phyloP scores from a whole-genome alignment of 2,888 invertebrate species.

The Troides helena region DNA sequence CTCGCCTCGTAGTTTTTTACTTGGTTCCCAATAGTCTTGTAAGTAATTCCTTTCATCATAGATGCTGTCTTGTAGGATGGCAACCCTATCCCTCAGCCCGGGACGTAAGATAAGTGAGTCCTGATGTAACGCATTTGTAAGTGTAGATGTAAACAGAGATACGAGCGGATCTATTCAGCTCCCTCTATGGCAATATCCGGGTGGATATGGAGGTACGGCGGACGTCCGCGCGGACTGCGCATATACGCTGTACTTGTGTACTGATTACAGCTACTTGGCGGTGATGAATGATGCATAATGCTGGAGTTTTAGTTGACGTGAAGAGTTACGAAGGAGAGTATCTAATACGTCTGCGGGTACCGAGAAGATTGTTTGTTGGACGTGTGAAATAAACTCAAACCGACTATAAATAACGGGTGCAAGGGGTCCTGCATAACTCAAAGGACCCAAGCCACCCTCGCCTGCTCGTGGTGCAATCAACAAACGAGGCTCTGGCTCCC shows the following conservation, averaged over 20 bases:
- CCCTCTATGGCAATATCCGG: constrained; percentile 56
- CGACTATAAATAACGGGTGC: too few relatives aligned
- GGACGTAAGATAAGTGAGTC: constrained; percentile 63
- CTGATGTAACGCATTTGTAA: constrained; percentile 78
- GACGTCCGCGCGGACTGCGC: constrained; percentile 28
- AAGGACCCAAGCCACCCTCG: too few relatives aligned
- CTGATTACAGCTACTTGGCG: constrained; percentile 31
- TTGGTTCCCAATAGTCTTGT: too few relatives aligned
- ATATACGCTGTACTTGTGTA: constrained; percentile 33
- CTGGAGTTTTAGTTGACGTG: constrained; percentile 2
- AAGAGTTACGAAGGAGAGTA: too few relatives aligned
- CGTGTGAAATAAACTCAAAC: too few relatives aligned
- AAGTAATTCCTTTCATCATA: too few relatives aligned
- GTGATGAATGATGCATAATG: constrained; percentile 30
- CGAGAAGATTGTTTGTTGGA: too few relatives aligned
- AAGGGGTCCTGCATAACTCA: too few relatives aligned
- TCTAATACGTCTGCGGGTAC: too few relatives aligned
- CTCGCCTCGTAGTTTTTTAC: too few relatives aligned
- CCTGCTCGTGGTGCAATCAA: too few relatives aligned
- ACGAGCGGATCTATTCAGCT: constrained; percentile 53
- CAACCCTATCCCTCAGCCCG: constrained; percentile 48
- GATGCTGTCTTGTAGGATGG: constrained; percentile 10
- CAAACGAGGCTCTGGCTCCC: too few relatives aligned
- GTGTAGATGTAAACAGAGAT: constrained; percentile 71
- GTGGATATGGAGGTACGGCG: constrained; percentile 38